A percentile compares a stretch with the other conserved stretches of the same genome.
Evolutionary conservation across 2,113 vertebrate genomes (phyloP).

Genomic region (Malurus melanocephalus): DNA sequence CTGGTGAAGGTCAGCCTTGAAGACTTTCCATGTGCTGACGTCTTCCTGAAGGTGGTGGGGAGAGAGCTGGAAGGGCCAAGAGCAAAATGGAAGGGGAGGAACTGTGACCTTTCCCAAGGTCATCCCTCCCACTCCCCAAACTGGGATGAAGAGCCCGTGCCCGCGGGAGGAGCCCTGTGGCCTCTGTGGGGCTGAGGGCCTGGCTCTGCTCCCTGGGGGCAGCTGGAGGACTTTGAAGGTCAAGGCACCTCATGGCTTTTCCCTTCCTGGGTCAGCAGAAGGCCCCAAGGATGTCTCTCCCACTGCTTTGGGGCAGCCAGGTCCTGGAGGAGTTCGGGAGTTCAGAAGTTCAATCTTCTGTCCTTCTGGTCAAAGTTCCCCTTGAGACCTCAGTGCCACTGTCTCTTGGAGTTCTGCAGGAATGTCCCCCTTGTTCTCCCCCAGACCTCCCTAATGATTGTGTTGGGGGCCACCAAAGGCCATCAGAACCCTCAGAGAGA

Average conservation of each 20-base stretch:
- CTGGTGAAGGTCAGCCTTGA: background rate
- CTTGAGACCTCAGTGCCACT: background rate
- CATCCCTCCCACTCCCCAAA: background rate
- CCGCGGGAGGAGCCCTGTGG: background rate
- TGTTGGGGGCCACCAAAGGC: background rate
- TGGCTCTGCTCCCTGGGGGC: background rate
- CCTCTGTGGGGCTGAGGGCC: background rate
- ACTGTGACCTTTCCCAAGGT: background rate
- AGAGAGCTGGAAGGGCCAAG: background rate
- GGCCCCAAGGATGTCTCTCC: background rate
- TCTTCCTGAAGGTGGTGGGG: background rate
- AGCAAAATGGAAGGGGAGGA: background rate
- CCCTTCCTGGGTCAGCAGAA: background rate
- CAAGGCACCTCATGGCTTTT: background rate
- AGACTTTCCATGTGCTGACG: fast-evolving
- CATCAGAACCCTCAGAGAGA: background rate
- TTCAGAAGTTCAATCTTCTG: background rate
- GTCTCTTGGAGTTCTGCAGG: background rate
- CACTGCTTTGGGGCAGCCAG: background rate
- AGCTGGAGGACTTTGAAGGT: background rate
- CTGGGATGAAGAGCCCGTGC: background rate
- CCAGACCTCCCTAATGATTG: background rate
- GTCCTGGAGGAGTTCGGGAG: background rate
- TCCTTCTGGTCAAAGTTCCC: background rate
- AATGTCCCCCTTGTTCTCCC: background rate